Evolutionary conservation across 2,797 vertebrate genomes (phyloP).

Genomic region (Pantherophis alleghaniensis): DNA sequence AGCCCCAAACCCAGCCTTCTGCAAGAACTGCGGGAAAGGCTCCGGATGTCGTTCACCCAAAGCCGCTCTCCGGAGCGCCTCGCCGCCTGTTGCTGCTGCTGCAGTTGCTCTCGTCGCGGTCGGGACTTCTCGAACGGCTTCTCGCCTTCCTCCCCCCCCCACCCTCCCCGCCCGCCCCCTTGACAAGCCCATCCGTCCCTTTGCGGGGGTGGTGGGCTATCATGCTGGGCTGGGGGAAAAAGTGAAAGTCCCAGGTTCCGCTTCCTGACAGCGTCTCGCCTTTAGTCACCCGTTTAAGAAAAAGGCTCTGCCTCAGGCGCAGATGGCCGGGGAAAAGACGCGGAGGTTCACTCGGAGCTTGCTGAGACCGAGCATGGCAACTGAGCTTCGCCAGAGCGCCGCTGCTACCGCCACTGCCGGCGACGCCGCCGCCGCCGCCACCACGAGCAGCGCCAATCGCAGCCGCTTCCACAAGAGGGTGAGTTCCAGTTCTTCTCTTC

Average conservation of each 20-base stretch:
- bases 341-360: conserved; percentile 95
- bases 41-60: neutral
- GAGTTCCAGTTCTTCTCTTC: conserved; percentile 65
- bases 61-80: no score
- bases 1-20: neutral
- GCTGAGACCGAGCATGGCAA: conserved; percentile 87
- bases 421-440: conserved; percentile 75
- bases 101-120: neutral
- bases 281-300: neutral
- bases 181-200: neutral
- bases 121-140: neutral
- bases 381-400: conserved; percentile 86
- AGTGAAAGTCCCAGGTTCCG: conserved; percentile 55
- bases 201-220: neutral
- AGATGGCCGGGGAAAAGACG: conserved; percentile 85
- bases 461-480: conserved; percentile 65
- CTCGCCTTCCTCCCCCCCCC: no score
- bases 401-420: conserved; percentile 74
- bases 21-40: neutral
- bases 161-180: neutral
- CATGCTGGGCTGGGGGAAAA: conserved; percentile 20
- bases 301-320: neutral
- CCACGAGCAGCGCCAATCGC: conserved; percentile 58
- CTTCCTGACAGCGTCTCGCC: conserved; percentile 59
- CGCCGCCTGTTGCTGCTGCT: neutral